These are phyloP conservation scores for Bombyx mori DNA, from an alignment of 1,140 invertebrate species.

Conservation along the genomic window ASM3026992v2 NC_085132.1:4036001-4036500, in stretches of 20 bases:
- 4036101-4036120: no score
- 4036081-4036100: no score
- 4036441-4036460: slow-evolving; percentile 26
- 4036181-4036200: slow-evolving; percentile 6
- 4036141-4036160: background rate
- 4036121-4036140: background rate
- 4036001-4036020: no score
- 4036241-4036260: slow-evolving; percentile 20
- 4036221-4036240: slow-evolving; percentile 11
- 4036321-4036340: slow-evolving; percentile 12
- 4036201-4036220: slow-evolving; percentile 16
- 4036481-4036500: slow-evolving; percentile 25
- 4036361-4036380: slow-evolving; percentile 16
- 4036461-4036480: slow-evolving; percentile 14
- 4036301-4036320: slow-evolving; percentile 16
- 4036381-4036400: slow-evolving; percentile 16
- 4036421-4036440: slow-evolving; percentile 15
- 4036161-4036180: no score
- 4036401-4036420: slow-evolving; percentile 11
- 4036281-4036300: slow-evolving; percentile 17
- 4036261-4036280: slow-evolving; percentile 19
- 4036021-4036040: no score
- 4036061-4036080: no score
- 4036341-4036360: slow-evolving; percentile 15
- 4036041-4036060: no score